phyloP scores from a whole-genome alignment of 2,113 vertebrate species.

The Zootoca vivipara region DNA sequence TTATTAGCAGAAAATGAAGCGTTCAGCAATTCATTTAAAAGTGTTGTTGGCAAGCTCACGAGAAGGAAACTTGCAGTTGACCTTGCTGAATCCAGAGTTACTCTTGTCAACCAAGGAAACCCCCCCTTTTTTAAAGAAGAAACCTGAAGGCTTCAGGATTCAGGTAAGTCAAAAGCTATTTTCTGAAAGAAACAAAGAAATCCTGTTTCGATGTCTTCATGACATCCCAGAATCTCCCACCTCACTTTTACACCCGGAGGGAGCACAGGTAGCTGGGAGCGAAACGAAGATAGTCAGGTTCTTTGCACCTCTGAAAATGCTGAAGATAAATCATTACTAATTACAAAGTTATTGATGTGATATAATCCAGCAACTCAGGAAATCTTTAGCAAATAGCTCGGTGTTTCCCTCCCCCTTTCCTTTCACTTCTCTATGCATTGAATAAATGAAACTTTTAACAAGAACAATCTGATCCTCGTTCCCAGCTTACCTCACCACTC shows the following conservation, averaged over 20 bases:
- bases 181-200: neutral
- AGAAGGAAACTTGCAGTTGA: neutral
- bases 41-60: neutral
- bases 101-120: neutral
- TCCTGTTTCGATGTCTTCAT: too few species aligned
- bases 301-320: neutral
- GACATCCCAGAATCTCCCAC: too few species aligned
- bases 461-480: neutral
- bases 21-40: neutral
- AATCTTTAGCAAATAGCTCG: neutral
- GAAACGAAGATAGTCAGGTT: neutral
- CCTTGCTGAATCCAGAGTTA: neutral
- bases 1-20: neutral
- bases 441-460: neutral
- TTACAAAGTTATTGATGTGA: neutral
- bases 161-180: constrained; percentile 8
- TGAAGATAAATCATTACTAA: neutral
- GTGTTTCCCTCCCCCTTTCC: neutral
- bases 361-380: neutral
- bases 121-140: neutral
- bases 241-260: too few species aligned
- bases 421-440: neutral
- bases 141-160: neutral
- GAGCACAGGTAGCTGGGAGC: too few species aligned
- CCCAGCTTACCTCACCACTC: neutral